A percentile compares a stretch with the other conserved stretches of the same genome.
These are phyloP conservation scores for Pectinophora gossypiella DNA, from an alignment of 1,140 invertebrate species.

Conservation along the genomic window DNA sequence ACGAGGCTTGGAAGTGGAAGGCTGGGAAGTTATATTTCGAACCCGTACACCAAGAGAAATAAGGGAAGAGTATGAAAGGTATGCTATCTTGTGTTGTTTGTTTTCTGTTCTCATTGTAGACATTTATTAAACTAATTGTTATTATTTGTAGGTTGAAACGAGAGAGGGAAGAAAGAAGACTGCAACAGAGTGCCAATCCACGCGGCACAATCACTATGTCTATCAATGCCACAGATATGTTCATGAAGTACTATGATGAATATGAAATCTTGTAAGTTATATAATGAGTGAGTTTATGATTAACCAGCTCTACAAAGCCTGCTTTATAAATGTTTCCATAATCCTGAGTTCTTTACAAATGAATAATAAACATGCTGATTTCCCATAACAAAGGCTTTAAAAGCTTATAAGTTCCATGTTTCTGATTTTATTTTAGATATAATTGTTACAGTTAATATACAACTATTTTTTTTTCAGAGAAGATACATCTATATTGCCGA, in stretches of 20 bases:
- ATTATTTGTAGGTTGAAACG: slow-evolving; percentile 64
- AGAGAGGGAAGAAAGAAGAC: slow-evolving; percentile 87
- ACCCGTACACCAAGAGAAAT: slow-evolving; percentile 96
- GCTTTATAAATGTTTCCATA: too few species aligned
- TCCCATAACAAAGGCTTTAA: too few species aligned
- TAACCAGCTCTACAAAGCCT: too few species aligned
- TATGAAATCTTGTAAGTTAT: slow-evolving; percentile 74
- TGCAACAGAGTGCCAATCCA: slow-evolving; percentile 93
- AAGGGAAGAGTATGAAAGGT: slow-evolving; percentile 93
- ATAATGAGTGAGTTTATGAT: too few species aligned
- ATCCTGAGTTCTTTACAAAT: too few species aligned
- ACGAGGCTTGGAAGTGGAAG: slow-evolving; percentile 90
- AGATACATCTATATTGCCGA: slow-evolving; percentile 78
- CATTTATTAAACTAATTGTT: background rate
- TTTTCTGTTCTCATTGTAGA: background rate
- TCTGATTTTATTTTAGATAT: too few species aligned
- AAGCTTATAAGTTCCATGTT: too few species aligned
- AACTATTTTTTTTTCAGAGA: slow-evolving; percentile 65
- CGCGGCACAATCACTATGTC: slow-evolving; percentile 90
- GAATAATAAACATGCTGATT: too few species aligned
- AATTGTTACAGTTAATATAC: slow-evolving; percentile 7
- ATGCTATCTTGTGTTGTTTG: slow-evolving; percentile 6
- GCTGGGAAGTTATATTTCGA: slow-evolving; percentile 93
- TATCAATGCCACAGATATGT: slow-evolving; percentile 95
- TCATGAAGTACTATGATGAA: slow-evolving; percentile 87